Evolutionary conservation across 2,113 vertebrate species (phyloP).

Genomic region (Phoenicopterus ruber): DNA sequence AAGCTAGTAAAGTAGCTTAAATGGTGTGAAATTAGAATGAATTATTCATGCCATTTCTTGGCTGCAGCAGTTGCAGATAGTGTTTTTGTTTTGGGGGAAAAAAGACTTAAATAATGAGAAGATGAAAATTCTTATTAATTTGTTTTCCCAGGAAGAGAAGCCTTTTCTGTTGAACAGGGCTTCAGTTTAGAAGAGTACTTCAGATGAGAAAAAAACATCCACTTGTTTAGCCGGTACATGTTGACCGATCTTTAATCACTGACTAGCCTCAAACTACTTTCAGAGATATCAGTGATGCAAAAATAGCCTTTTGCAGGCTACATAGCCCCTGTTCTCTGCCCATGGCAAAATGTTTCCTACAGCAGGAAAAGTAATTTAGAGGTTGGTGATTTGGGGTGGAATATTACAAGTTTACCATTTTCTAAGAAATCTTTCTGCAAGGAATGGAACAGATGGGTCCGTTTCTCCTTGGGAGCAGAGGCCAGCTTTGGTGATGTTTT

Average conservation of each 20-base stretch:
- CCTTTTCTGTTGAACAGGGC: neutral
- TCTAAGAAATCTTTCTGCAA: neutral
- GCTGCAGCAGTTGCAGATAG: slow-evolving; percentile 5
- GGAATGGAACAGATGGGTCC: neutral
- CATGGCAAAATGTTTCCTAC: neutral
- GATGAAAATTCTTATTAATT: slow-evolving; percentile 30
- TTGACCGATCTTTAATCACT: slow-evolving; percentile 15
- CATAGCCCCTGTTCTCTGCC: neutral
- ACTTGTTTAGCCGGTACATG: neutral
- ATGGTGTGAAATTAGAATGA: slow-evolving; percentile 66
- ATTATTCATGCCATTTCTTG: slow-evolving; percentile 64
- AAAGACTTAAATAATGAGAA: slow-evolving; percentile 33
- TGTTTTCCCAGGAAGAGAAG: slow-evolving; percentile 22
- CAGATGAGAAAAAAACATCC: neutral
- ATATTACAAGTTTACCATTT: neutral
- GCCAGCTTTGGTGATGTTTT: neutral
- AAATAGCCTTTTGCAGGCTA: neutral
- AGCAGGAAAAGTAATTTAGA: neutral
- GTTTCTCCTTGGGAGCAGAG: neutral
- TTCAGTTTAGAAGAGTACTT: slow-evolving; percentile 30
- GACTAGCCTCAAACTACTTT: neutral
- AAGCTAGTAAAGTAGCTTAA: slow-evolving; percentile 64
- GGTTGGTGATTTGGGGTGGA: neutral
- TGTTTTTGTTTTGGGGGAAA: slow-evolving; percentile 21
- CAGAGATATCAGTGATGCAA: neutral